These are phyloP conservation scores for Myripristis murdjan DNA, from an alignment of 2,797 vertebrate genomes.

Conservation along the genomic window DNA sequence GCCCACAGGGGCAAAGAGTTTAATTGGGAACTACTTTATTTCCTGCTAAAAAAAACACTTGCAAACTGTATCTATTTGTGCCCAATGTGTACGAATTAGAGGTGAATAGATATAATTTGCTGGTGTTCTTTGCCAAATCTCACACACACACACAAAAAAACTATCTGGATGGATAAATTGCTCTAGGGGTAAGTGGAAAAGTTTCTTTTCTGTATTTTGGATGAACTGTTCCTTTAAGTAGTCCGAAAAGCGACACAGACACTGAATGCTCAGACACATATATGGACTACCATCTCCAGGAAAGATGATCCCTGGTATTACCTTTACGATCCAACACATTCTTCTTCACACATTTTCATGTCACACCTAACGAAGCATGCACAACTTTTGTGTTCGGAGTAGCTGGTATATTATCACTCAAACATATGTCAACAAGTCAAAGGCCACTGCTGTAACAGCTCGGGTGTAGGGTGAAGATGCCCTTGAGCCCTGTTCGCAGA, in stretches of 20 bases:
- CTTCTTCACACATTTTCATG: neutral
- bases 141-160: too few relatives aligned
- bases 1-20: too few relatives aligned
- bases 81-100: too few relatives aligned
- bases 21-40: too few relatives aligned
- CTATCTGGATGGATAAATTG: too few relatives aligned
- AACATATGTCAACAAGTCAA: neutral
- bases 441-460: neutral
- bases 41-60: too few relatives aligned
- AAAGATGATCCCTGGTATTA: slow-evolving; percentile 10
- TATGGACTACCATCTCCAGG: slow-evolving; percentile 5
- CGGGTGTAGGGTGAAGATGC: too few relatives aligned
- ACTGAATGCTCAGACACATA: slow-evolving; percentile 8
- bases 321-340: neutral
- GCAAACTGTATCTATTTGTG: too few relatives aligned
- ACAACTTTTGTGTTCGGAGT: neutral
- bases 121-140: too few relatives aligned
- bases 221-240: neutral
- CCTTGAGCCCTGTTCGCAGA: too few relatives aligned
- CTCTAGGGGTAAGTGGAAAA: too few relatives aligned
- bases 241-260: neutral
- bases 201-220: neutral
- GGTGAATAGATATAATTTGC: too few relatives aligned
- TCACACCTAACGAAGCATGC: slow-evolving; percentile 4
- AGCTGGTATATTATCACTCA: slow-evolving; percentile 23